phyloP scores from a whole-genome alignment of 2,888 invertebrate genomes.

The Gastracanthus pulcherrimus region DNA sequence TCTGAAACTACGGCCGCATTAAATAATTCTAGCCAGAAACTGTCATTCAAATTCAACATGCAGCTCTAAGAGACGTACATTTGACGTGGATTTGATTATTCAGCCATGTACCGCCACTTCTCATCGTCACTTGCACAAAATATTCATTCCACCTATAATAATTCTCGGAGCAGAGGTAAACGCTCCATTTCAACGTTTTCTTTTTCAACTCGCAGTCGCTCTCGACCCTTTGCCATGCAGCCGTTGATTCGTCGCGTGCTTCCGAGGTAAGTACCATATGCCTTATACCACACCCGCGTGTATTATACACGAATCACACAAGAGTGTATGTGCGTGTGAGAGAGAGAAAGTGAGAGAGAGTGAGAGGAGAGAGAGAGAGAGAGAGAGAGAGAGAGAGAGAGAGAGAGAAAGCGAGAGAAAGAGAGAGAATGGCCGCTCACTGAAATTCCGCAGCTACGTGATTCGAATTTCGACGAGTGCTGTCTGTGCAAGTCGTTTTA shows the following conservation, averaged over 20 bases:
- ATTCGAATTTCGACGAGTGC: slow-evolving; percentile 58
- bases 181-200: too few species aligned
- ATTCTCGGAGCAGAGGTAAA: too few species aligned
- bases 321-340: too few species aligned
- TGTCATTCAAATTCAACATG: too few species aligned
- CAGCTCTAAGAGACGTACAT: too few species aligned
- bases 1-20: too few species aligned
- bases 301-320: neutral
- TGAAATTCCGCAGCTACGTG: slow-evolving; percentile 64
- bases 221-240: neutral
- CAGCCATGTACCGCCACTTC: too few species aligned
- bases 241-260: neutral
- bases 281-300: neutral
- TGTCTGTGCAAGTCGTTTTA: slow-evolving; percentile 53
- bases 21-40: too few species aligned
- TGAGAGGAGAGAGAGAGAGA: slow-evolving; percentile 18
- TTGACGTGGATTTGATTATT: too few species aligned
- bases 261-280: neutral
- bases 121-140: too few species aligned
- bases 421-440: slow-evolving; percentile 6
- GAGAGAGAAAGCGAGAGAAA: slow-evolving; percentile 38
- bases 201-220: too few species aligned
- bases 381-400: slow-evolving; percentile 20
- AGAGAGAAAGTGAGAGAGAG: slow-evolving; percentile 37
- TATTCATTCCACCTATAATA: too few species aligned